Evolutionary conservation across 2,797 vertebrate genomes (phyloP), one percentile per base, ranked within the genome.

Genomic region (Pangasius macronema): DNA sequence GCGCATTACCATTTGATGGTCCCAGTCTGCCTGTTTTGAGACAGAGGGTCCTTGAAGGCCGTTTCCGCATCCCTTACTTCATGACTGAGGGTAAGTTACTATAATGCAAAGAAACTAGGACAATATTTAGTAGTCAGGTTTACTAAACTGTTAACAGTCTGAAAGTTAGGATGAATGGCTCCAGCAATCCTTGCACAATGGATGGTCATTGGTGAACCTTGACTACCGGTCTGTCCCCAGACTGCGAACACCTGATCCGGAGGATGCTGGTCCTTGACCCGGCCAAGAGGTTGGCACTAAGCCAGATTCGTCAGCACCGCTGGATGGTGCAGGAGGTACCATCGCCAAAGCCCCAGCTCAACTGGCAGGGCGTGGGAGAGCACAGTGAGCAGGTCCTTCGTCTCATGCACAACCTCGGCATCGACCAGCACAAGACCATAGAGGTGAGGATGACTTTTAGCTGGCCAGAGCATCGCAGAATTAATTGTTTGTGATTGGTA

Each of bases 61-160:
- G 98, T 93, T 99, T 99, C 95, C 97, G 98, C 86, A 99, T 99
- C 94, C 98, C 98, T 0, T 99, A 99, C 92, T 99, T 99, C 93
- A 99, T 99, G 98, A 99, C 98, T 87, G 98, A 99, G 97, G 98
- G 98, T 99, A 97, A 90, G 51, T 65, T n/a, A 30, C 24, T n/a
- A 5, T 83, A 33, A 46, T 30, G 1, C 9, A 51, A 30, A 27
- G 14, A 51, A 65, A 49, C 59, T 49, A 65, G 7, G 61, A 55
- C 11, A 27, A 14, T 70, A 70, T 59, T 59, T 7, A 77, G 14
- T 51, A n/a, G 6, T 51, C 46, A 14, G 24, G 24, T 3, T 24
- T 49, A 42, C 36, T 22, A 20, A 7, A 22, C 67, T 24, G 75
- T 77, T 77, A 77, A 53, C n/a, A 33, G 49, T 53, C 16, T 55